Percentiles rank a stretch among this genome's conserved stretches.
Conservation (phyloP, 1,140 invertebrate genomes). For the Drosophila leontia region DNA sequence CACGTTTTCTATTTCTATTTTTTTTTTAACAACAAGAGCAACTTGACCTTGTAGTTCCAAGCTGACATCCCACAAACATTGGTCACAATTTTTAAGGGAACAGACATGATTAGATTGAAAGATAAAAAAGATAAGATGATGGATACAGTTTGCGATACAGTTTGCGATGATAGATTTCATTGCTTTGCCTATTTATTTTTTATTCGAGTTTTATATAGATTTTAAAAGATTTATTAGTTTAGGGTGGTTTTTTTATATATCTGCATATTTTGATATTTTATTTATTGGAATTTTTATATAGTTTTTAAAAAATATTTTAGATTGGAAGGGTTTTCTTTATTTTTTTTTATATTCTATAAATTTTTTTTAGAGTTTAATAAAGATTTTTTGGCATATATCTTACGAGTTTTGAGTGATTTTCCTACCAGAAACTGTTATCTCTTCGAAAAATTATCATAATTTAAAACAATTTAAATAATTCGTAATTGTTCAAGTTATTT, state of each 20-base stretch:
- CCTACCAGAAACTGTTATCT: background rate
- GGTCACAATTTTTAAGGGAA: slow-evolving; percentile 13
- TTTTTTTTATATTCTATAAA: too few relatives aligned
- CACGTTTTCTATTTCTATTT: slow-evolving; percentile 35
- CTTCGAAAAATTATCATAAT: background rate
- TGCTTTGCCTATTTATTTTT: too few relatives aligned
- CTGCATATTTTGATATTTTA: too few relatives aligned
- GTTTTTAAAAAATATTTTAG: too few relatives aligned
- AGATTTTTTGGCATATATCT: too few relatives aligned
- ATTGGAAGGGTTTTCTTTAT: too few relatives aligned
- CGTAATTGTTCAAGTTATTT: background rate
- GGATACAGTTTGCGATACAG: background rate
- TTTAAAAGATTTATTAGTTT: too few relatives aligned
- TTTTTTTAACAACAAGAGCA: slow-evolving; percentile 23
- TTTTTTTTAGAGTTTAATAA: background rate
- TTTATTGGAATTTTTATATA: too few relatives aligned
- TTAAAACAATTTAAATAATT: background rate
- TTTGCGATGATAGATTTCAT: background rate
- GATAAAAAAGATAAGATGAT: background rate
- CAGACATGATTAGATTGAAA: background rate
- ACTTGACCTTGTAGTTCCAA: slow-evolving; percentile 52
- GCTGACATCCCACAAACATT: slow-evolving; percentile 28
- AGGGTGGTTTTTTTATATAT: too few relatives aligned
- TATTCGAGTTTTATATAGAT: too few relatives aligned
- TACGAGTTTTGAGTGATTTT: too few relatives aligned